A percentile compares a stretch with the other conserved stretches of the same genome.
Conservation (phyloP, 2,113 vertebrate species). For the Emydura subglobosa region DNA sequence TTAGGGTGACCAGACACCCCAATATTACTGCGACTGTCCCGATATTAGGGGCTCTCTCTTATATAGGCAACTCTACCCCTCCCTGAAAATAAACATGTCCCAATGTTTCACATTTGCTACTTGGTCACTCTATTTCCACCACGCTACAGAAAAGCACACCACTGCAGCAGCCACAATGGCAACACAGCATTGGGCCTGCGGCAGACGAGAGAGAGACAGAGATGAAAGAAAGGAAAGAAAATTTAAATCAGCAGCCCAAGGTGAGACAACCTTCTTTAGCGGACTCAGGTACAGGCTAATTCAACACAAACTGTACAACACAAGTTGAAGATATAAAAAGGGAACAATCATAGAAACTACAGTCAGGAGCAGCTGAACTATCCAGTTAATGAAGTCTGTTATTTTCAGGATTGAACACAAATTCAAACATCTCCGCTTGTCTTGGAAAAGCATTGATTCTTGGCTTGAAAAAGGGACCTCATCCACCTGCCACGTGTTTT, state of each 20-base stretch:
- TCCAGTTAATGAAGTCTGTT: slow-evolving; percentile 1
- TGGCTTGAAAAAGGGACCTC: not conserved
- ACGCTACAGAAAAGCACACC: not conserved
- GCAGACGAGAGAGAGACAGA: not conserved
- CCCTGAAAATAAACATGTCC: too few species aligned
- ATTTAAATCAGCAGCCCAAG: not conserved
- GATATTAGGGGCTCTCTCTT: too few species aligned
- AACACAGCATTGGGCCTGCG: not conserved
- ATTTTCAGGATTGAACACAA: slow-evolving; percentile 1
- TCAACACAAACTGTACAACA: not conserved
- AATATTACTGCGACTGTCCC: not conserved
- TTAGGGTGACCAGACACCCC: fast-evolving
- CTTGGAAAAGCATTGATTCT: not conserved
- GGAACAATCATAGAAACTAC: not conserved
- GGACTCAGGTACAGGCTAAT: not conserved
- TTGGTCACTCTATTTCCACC: too few species aligned
- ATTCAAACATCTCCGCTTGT: not conserved
- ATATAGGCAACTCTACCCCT: too few species aligned
- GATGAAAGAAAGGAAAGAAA: not conserved
- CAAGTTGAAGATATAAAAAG: not conserved
- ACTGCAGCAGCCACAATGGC: not conserved
- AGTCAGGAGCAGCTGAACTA: slow-evolving; percentile 12
- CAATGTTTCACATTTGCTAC: too few species aligned
- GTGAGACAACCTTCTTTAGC: not conserved
- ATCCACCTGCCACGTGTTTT: not conserved